phyloP scores from a whole-genome alignment of 2,797 vertebrate genomes.

The Periparus ater region DNA sequence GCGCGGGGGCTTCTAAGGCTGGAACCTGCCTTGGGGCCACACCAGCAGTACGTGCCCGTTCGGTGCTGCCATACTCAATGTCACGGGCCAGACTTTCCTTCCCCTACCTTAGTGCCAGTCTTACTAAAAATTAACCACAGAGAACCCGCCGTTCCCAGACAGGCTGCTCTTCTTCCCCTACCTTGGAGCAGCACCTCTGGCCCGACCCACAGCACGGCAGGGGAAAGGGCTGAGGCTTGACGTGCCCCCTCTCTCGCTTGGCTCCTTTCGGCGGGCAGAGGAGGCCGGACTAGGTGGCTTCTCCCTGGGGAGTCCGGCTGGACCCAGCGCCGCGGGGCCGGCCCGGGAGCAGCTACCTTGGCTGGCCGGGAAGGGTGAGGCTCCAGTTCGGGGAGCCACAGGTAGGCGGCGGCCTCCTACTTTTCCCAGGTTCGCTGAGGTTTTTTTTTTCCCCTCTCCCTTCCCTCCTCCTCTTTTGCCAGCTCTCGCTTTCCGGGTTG shows the following conservation, averaged over 20 bases:
- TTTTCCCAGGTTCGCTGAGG: constrained; percentile 10
- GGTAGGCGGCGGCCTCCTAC: constrained; percentile 70
- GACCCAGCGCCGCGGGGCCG: background rate
- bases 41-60: accelerated
- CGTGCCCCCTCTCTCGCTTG: too few relatives aligned
- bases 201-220: background rate
- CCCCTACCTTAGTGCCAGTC: background rate
- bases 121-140: background rate
- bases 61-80: background rate
- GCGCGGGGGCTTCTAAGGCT: background rate
- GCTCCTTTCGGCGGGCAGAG: background rate
- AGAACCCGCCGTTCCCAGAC: background rate
- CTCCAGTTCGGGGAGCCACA: constrained; percentile 54
- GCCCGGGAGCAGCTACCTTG: background rate
- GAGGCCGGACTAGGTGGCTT: background rate
- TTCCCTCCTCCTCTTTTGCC: background rate
- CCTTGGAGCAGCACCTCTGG: background rate
- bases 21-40: background rate
- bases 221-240: background rate
- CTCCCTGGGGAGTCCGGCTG: background rate
- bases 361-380: background rate
- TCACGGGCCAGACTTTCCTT: background rate
- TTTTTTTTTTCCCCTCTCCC: background rate
- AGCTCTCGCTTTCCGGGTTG: constrained; percentile 51
- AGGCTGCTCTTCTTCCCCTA: background rate